Percentiles rank a stretch among this genome's conserved stretches.
phyloP scores from a whole-genome alignment of 2,888 invertebrate species.

The Stenchaetothrips biformis region DNA sequence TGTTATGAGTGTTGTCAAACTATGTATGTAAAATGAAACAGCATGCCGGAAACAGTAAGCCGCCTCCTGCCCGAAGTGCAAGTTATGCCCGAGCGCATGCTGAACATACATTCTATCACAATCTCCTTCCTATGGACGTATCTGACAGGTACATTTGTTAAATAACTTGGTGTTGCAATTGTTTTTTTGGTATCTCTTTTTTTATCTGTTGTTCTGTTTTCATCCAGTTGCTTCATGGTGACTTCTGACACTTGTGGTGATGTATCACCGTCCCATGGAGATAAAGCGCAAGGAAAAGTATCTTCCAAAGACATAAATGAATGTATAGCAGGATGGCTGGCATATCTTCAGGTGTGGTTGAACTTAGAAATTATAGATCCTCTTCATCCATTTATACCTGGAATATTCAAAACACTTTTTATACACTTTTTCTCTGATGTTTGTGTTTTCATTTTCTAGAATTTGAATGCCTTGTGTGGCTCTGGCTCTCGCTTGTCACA shows the following conservation, averaged over 20 bases:
- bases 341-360: constrained; percentile 40
- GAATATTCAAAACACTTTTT: background rate
- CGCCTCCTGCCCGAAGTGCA: constrained; percentile 39
- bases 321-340: constrained; percentile 41
- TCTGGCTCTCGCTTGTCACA: constrained; percentile 59
- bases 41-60: constrained; percentile 36
- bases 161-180: constrained; percentile 28
- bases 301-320: constrained; percentile 41
- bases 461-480: constrained; percentile 58
- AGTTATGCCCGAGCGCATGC: constrained; percentile 37
- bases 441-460: constrained; percentile 44
- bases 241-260: constrained; percentile 29
- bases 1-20: background rate
- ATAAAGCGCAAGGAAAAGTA: constrained; percentile 34
- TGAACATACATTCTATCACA: constrained; percentile 36
- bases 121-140: constrained; percentile 35
- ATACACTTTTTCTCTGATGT: background rate
- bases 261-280: constrained; percentile 27
- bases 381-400: constrained; percentile 3
- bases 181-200: background rate
- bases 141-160: constrained; percentile 34
- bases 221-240: constrained; percentile 32
- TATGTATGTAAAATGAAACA: constrained; percentile 17
- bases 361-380: background rate
- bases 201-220: constrained; percentile 30